Evolutionary conservation across 30 jellyfish, hydroid and myxozoan genomes (phyloP).

Genomic region (Hydractinia echinata): DNA sequence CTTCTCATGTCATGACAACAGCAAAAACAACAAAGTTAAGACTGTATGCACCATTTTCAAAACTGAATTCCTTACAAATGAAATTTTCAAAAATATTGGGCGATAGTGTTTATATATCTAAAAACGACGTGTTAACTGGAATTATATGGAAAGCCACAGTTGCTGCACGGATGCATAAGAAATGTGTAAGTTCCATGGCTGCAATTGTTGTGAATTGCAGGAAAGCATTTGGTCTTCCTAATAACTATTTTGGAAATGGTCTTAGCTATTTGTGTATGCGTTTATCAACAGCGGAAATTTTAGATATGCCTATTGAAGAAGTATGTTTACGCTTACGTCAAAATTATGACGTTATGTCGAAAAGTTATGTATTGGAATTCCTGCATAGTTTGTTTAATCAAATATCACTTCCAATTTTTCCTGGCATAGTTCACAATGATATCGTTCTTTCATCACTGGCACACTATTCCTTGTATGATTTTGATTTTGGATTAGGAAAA

Average conservation of each 20-base stretch:
- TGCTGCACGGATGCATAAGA: background rate
- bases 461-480: background rate
- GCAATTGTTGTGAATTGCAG: background rate
- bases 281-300: background rate
- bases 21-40: too few relatives aligned
- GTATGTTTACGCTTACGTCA: background rate
- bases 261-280: background rate
- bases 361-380: background rate
- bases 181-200: background rate
- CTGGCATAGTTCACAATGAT: background rate
- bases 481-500: background rate
- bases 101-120: background rate
- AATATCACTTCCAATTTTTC: background rate
- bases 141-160: constrained; percentile 6
- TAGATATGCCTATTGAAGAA: background rate
- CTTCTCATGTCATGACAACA: too few relatives aligned
- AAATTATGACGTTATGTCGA: background rate
- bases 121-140: background rate
- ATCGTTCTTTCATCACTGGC: background rate
- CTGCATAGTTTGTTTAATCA: background rate
- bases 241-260: background rate
- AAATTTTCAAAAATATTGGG: background rate
- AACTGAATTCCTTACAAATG: background rate
- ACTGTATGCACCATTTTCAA: background rate
- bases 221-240: background rate